Base-by-base conservation (phyloP, 2,888 invertebrate species). In the Theodoxus fluviatilis region DNA sequence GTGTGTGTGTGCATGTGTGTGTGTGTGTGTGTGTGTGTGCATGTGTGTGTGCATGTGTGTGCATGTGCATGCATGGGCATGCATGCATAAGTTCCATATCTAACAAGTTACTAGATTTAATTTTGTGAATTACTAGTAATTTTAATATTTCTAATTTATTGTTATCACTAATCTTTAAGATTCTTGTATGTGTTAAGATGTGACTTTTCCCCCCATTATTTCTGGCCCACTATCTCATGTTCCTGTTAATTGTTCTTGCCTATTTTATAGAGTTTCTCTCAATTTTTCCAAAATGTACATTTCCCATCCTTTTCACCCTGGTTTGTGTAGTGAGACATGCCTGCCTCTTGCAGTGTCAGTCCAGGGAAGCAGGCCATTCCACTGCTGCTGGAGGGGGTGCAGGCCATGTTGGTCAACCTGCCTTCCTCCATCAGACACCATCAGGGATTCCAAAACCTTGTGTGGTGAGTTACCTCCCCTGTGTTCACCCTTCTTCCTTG, bases 321-420 rank as follows among this genome's bases (percentile, higher is more conserved):
- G 31, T 59, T n/a, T 35, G 22, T 65, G 61, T 33, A 2, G 12
- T 37, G n/a, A 12, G 40, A 28, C 33, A n/a, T 59, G 61, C 47
- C 7, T 65, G 18, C 22, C 28, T 55, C 15, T 40, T 68, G 28
- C 49, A 65, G 65, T 68, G 67, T 9, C 49, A 68, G 59, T 33
- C 70, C 71, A 33, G 72, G 73, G 4, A 81, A 78, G 55, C 81
- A 80, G 55, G 92, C 92, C 0, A 89, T 91, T n/a, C 88, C 95
- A 2, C 94, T 94, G 85, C 91, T 95, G 71, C 89, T 96, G 71
- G 95, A 96, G 85, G 95, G 95, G 83, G 90, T 96, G 69, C 89
- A 94, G 73, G 94, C 95, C 0, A 88, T 96, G 71, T 92, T 94
- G 81, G 93, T 93, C 12, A 94, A 85, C 74, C 75, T 83, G 61